Base-by-base conservation (phyloP, 1,140 invertebrate genomes). In the Brachionus koreanus region DNA sequence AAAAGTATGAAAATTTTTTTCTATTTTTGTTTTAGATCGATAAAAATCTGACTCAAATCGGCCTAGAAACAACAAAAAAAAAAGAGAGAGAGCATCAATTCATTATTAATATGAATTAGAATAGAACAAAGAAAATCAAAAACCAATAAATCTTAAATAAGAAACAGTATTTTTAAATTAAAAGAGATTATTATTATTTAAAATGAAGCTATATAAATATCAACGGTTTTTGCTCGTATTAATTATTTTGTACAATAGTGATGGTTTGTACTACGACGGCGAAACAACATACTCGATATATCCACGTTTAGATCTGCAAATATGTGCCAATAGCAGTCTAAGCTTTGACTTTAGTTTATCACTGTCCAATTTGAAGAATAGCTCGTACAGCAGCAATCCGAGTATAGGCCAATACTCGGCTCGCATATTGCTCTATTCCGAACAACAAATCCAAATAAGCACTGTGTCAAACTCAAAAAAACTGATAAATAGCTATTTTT, bases 301-400 rank as follows among this genome's bases (percentile, higher is more conserved):
- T 42, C 76, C 76, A 7, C 76, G 76, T 39, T 35, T 79, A 3
- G 76, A 79, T 16, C 35, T 79, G 13, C 76, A 79, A 57, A 37
- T 79, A 61, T 79, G 76, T 33, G 46, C 49, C 23, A 79, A 79
- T 65, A 42, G 33, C 4, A 42, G 35, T 23, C 57, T 79, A 5
- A 37, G 29, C 3, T 79, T 79, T 42, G 76, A 79, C 39, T 79
- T 79, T 79, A 65, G 46, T n/a, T n/a, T 79, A 13, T 79, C 65
- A 4, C 7, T 23, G 37, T 69, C 65, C 16, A 4, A 39, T 16
- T 69, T 69, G 5, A 69, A 69, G 19, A 69, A 69, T 43, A 69
- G 35, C 29, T 25, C 61, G 3, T 63, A 25, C 9, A 29, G 10
- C 10, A 63, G 13, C 13, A 69, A 39, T 39, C 65, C 49, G 1